These are phyloP conservation scores for Myotis brandtii DNA, from an alignment of 2,113 vertebrate species.

Conservation along the genomic window DNA sequence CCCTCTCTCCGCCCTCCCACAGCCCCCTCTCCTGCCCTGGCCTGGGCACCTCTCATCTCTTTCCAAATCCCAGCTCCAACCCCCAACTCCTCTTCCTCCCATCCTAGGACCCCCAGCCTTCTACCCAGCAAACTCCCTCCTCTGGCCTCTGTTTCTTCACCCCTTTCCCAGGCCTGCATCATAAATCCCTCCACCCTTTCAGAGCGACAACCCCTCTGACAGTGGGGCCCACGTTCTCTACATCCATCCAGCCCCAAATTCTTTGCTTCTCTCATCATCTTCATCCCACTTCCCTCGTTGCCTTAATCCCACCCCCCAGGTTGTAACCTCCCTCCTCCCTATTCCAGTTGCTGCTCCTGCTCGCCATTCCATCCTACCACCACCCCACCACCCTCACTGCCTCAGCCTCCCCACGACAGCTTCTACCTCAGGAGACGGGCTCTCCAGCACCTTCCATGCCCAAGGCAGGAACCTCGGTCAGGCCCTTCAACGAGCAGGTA, in stretches of 20 bases:
- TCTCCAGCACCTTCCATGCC: not conserved
- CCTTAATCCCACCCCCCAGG: not conserved
- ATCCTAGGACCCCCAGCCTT: not conserved
- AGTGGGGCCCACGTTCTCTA: not conserved
- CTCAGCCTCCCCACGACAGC: not conserved
- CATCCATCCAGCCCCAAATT: not conserved
- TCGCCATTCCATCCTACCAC: not conserved
- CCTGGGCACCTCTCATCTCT: not conserved
- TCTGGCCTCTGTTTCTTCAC: not conserved
- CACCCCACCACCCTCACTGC: not conserved
- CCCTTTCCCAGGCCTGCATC: not conserved
- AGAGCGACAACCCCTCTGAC: not conserved
- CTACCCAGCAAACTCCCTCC: not conserved
- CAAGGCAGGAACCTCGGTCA: not conserved
- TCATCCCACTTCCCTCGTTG: not conserved
- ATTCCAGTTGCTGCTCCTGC: not conserved
- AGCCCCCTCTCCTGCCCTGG: slow-evolving; percentile 22
- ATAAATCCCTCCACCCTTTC: not conserved
- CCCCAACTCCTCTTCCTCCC: not conserved
- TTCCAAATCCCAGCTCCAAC: not conserved
- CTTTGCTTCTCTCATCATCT: not conserved
- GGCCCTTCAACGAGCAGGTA: not conserved
- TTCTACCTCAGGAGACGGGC: not conserved
- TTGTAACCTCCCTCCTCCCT: not conserved
- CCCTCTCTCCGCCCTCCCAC: slow-evolving; percentile 54